Evolutionary conservation across 2,113 vertebrate genomes (phyloP).

Genomic region (Apeltes quadracus): DNA sequence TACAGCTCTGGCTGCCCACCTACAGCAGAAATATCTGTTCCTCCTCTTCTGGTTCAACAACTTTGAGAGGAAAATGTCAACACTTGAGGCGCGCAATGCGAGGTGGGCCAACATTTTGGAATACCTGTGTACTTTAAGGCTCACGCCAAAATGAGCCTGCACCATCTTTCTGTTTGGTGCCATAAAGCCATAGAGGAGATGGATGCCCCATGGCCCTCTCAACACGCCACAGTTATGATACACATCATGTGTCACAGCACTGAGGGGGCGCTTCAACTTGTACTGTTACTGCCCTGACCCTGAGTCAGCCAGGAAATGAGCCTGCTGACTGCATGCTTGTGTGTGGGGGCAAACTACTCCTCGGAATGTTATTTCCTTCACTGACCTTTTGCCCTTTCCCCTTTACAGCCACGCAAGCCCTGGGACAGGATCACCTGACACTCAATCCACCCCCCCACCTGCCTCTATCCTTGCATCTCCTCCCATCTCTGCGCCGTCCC

Average conservation of each 20-base stretch:
- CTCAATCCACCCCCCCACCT: constrained; percentile 13
- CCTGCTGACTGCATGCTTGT: neutral
- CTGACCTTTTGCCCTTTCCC: constrained; percentile 13
- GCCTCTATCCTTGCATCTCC: constrained; percentile 23
- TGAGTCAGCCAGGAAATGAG: neutral
- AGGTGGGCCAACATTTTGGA: neutral
- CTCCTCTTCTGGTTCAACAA: too few species aligned
- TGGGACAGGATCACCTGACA: constrained; percentile 41
- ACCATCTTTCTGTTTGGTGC: neutral
- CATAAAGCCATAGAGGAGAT: neutral
- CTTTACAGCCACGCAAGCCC: constrained; percentile 51
- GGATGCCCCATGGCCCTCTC: neutral
- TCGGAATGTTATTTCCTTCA: neutral
- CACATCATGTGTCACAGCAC: neutral
- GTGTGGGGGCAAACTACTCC: neutral
- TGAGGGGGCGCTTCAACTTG: neutral
- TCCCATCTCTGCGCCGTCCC: constrained; percentile 27
- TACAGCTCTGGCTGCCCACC: too few species aligned
- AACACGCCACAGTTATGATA: constrained; percentile 1
- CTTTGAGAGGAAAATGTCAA: too few species aligned
- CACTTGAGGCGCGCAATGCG: too few species aligned
- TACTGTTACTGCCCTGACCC: neutral
- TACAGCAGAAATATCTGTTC: too few species aligned
- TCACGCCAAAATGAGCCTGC: neutral
- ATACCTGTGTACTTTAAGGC: neutral